Evolutionary conservation across 2,797 vertebrate genomes (phyloP), one percentile per base, ranked within the genome.

Genomic region (Sebastes hubbsi): DNA sequence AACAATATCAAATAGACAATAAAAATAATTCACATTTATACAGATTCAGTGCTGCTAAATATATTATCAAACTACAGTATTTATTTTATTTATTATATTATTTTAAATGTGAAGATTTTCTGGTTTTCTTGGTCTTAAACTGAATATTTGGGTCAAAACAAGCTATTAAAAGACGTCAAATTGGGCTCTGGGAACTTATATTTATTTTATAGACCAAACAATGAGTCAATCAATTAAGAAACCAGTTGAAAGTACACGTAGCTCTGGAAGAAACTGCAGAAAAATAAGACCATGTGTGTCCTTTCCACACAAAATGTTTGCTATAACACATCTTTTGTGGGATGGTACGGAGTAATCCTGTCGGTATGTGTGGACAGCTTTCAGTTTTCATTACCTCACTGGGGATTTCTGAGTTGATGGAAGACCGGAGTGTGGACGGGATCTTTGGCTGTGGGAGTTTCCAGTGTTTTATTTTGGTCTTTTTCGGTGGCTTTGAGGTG

Each of bases 401-500:
- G 75, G 77, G 55, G 74, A 59, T 64, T 77, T 80, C 52, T 49
- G 34, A 13, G 29, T 7, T 32, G 32, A 64, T 67, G 77, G 5
- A 73, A 58, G 61, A 2, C 25, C 42, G 52, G 59, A 69, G 8
- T 20, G 25, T 5, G 12, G 29, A 59, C 18, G 61, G 46, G 52
- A 71, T 81, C 55, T 76, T 42, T 18, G 66, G 46, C 62, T 61
- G 18, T 10, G 63, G 86, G 75, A 74, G 59, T 85, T 83, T 71
- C 79, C 72, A 27, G 9, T 14, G 27, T 77, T 85, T 78, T 34
- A 38, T 75, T 77, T 77, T 1, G 10, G 72, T 60, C 56, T n/a
- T 32, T 4, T 56, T 61, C 11, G 49, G 38, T 1, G 20, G 27
- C 29, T 46, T 18, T 11, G n/a, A 60, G 34, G 36, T 32, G 9